These are phyloP conservation scores for Caerostris extrusa DNA, from an alignment of 1,140 invertebrate genomes.

Conservation along the genomic window DNA sequence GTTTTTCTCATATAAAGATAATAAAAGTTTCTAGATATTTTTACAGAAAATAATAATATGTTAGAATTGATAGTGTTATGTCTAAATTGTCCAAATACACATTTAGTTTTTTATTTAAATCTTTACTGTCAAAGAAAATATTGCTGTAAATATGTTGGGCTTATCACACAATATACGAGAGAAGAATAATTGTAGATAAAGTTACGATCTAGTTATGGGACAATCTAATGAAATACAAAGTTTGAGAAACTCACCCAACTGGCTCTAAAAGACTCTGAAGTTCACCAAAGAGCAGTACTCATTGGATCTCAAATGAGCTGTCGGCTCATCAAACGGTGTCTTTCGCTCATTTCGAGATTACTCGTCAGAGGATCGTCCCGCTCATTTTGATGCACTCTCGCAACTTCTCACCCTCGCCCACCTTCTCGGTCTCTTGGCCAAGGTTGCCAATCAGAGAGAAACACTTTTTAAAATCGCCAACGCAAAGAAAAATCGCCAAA, in stretches of 20 bases:
- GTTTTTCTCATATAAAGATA: no score
- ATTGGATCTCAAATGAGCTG: background rate
- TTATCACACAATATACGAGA: no score
- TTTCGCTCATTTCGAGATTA: background rate
- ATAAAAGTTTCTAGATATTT: no score
- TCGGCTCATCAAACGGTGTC: background rate
- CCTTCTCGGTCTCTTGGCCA: background rate
- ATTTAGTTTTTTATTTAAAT: no score
- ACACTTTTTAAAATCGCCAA: background rate
- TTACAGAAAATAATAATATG: no score
- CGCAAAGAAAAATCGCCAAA: background rate
- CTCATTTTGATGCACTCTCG: background rate
- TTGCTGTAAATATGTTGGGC: no score
- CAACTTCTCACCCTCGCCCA: background rate
- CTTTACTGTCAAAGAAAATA: no score
- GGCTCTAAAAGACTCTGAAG: background rate
- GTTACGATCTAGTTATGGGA: no score
- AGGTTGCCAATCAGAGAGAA: background rate
- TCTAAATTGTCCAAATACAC: no score
- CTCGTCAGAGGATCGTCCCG: background rate
- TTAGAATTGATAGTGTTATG: no score
- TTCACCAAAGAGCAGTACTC: background rate
- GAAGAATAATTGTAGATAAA: no score
- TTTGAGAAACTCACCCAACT: background rate
- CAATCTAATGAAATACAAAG: background rate